Evolutionary conservation across 2,113 vertebrate species (phyloP), one percentile per base, ranked within the genome.

Genomic region (Sylvia atricapilla): DNA sequence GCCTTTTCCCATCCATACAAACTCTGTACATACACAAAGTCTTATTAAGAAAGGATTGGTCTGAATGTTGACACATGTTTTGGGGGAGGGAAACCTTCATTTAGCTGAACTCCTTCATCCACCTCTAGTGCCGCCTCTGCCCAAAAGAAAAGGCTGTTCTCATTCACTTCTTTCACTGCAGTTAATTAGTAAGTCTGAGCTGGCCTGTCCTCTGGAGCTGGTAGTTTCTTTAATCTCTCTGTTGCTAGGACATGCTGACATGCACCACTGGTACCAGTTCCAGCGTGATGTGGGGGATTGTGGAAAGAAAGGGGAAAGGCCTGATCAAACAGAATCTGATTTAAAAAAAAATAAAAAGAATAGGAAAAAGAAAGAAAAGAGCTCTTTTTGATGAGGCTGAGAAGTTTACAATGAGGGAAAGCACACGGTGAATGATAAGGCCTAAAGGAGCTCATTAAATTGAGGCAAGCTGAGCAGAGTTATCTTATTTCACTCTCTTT

Each of bases 101-200:
- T 93, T 84, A 78, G 73, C 66, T 33, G 56, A 82, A 79, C 77
- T 83, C 87, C 86, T 91, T 96, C 92, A 93, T 69, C 70, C 52
- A 84, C 69, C 63, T 90, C 92, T 70, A 89, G 90, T 90, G 77
- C 47, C 87, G 87, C 37, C 77, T 89, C 70, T 72, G 66, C 47
- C 43, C 20, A 3, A 69, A 73, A 90, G 77, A 95, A 95, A 95
- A 56, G 78, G 83, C 89, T 2, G 5, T 87, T 96, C 92, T 88
- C 94, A 94, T 94, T 89, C 90, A 82, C 37, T 90, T 84, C 84
- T 96, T 94, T 96, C 94, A 92, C 44, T 91, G 85, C 77, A 96
- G 94, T 96, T 96, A 97, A 97, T 97, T 97, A 97, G 87, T 47
- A 25, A 95, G 66, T 75, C 85, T 3, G 2, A 91, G 91, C 94